Evolutionary conservation across 2,888 invertebrate genomes (phyloP), one percentile per base, ranked within the genome.

Genomic region (Cheilosia vernalis): DNA sequence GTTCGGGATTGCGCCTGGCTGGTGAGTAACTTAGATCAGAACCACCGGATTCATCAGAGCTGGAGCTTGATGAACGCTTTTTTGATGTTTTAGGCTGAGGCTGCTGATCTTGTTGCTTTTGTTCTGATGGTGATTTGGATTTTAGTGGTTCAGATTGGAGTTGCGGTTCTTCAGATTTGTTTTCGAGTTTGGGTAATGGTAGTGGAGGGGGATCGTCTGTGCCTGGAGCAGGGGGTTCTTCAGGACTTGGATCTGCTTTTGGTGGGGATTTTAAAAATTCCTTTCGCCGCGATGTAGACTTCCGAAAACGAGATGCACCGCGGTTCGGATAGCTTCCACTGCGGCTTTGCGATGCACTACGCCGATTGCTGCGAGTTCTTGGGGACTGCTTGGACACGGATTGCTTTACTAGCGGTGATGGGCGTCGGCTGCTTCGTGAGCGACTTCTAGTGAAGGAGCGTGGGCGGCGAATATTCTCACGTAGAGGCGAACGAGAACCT

Each of bases 1-100:
- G 93, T 88, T 95, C 95, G 0, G 95, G 95, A 90, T 95, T 94
- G 17, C 94, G 93, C 2, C 94, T 93, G 0, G 95, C 94, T 0
- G 95, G 95, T 0, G 95, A 95, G 88, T 95, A 95, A 88, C 95
- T 95, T 63, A 95, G 91, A 72, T 93, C 93, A 17, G 93, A 93
- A 9, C 72, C 81, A 9, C 72, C 81, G 2, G 85, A 85, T 6
- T 13, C 85, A 56, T 55, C 70, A 6, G 61, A 72, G 19, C 72
- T 85, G 6, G 92, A 91, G 2, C 92, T 92, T 61, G 91, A 91
- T 27, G 92, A 91, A 1, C 51, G 87, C 9, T 81, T 79, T 60
- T 80, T 83, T 21, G 47, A 33, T 0, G 78, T n/a, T 33, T 63
- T 73, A 27, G 53, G 10, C 21, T 27, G 44, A 27, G 42, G 51